A percentile compares a stretch with the other conserved stretches of the same genome.
phyloP scores from a whole-genome alignment of 2,113 vertebrate genomes.

The Grallaria varia region DNA sequence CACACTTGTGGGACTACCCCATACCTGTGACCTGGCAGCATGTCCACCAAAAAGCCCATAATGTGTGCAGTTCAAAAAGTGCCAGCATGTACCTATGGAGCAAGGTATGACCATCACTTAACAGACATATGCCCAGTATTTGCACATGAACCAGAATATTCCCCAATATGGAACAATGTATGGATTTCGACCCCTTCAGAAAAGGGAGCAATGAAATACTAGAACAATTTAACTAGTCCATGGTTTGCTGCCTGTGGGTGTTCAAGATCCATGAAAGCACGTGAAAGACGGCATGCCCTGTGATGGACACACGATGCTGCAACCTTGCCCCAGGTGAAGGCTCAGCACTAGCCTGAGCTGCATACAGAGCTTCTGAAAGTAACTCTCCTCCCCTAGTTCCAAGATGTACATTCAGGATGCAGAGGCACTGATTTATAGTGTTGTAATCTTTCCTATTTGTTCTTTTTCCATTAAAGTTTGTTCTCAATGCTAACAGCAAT shows the following conservation, averaged over 20 bases:
- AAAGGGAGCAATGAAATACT: background rate
- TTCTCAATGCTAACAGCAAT: background rate
- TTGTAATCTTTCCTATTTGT: background rate
- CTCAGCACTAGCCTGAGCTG: background rate
- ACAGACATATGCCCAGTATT: background rate
- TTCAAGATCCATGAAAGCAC: background rate
- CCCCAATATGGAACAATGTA: background rate
- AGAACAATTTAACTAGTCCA: background rate
- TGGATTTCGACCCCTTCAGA: background rate
- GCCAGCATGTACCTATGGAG: background rate
- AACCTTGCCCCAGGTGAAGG: background rate
- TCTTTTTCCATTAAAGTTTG: background rate
- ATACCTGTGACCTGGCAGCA: background rate
- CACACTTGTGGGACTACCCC: background rate
- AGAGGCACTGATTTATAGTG: background rate
- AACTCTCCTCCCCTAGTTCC: background rate
- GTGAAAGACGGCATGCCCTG: background rate
- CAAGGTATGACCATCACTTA: background rate
- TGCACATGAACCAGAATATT: fast-evolving
- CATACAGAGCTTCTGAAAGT: background rate
- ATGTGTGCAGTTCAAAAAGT: background rate
- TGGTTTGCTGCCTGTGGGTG: background rate
- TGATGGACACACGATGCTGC: background rate
- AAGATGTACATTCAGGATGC: background rate
- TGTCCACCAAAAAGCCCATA: background rate